phyloP scores from a whole-genome alignment of 2,888 invertebrate genomes.

The Cryptus armator region DNA sequence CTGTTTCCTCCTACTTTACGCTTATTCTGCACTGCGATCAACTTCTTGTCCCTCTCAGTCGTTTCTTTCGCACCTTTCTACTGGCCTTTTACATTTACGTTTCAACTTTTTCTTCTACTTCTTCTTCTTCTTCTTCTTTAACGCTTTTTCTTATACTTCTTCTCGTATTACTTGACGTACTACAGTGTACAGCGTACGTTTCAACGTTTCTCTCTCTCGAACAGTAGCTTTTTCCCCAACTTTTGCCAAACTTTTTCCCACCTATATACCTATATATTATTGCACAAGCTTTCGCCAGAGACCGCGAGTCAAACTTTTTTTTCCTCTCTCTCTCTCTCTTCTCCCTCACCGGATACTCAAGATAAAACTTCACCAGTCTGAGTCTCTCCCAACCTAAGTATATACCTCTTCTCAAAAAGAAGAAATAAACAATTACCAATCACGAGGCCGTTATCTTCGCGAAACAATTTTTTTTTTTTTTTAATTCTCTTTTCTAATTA shows the following conservation, averaged over 20 bases:
- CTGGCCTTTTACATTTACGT: conserved; percentile 58
- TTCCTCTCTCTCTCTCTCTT: not conserved
- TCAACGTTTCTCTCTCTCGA: conserved; percentile 54
- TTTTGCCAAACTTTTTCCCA: conserved; percentile 29
- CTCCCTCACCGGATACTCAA: conserved; percentile 19
- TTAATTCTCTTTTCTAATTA: not conserved
- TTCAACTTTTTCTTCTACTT: conserved; percentile 58
- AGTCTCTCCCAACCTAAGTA: conserved; percentile 29
- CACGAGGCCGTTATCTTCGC: not conserved
- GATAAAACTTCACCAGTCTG: conserved; percentile 49
- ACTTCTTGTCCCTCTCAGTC: conserved; percentile 15
- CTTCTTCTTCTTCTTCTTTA: conserved; percentile 22
- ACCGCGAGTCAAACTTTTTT: conserved; percentile 47
- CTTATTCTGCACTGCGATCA: not conserved
- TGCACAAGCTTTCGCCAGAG: conserved; percentile 45
- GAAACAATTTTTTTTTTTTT: not conserved
- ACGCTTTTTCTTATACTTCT: conserved; percentile 47
- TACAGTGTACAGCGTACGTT: conserved; percentile 50
- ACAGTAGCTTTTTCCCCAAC: conserved; percentile 61
- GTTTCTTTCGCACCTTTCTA: conserved; percentile 18
- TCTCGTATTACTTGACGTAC: conserved; percentile 57
- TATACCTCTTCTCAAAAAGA: not conserved
- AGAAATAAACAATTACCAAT: not conserved
- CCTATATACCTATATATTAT: conserved; percentile 26
- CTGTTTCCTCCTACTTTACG: conserved; percentile 1